Conservation (phyloP, 1,140 invertebrate genomes). For the Leptopilina clavipes region DNA sequence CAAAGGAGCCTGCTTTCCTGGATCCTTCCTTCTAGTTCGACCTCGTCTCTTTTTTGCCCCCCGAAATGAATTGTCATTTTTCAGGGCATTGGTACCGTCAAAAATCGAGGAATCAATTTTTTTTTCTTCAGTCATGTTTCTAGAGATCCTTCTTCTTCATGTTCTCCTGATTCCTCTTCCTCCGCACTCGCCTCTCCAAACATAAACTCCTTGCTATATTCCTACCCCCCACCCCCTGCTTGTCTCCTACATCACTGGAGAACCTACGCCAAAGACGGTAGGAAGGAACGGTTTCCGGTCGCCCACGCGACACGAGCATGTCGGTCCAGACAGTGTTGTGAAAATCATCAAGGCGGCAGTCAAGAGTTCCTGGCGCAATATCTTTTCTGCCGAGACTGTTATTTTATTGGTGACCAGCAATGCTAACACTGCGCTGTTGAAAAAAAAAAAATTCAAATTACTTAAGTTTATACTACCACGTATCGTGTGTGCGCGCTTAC, state of each 20-base stretch:
- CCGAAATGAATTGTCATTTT: not conserved
- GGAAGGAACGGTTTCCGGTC: conserved; percentile 73
- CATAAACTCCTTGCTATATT: not conserved
- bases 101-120: not conserved
- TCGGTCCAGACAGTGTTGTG: conserved; percentile 57
- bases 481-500: not conserved
- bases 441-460: conserved; percentile 9
- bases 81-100: not conserved
- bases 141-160: conserved; percentile 5
- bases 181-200: conserved; percentile 26
- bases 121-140: conserved; percentile 30
- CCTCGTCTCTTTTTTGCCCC: conserved; percentile 17
- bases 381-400: conserved; percentile 7
- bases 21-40: conserved; percentile 43
- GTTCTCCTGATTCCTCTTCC: conserved; percentile 18
- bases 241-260: conserved; percentile 33
- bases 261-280: conserved; percentile 67
- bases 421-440: not conserved
- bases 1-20: conserved; percentile 55
- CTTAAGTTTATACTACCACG: conserved; percentile 8
- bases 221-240: not conserved
- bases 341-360: conserved; percentile 62
- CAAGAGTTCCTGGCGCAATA: conserved; percentile 48
- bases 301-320: conserved; percentile 68
- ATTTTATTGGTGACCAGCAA: conserved; percentile 24